phyloP scores from a whole-genome alignment of 2,113 vertebrate genomes.

The Micronycteris hirsuta region DNA sequence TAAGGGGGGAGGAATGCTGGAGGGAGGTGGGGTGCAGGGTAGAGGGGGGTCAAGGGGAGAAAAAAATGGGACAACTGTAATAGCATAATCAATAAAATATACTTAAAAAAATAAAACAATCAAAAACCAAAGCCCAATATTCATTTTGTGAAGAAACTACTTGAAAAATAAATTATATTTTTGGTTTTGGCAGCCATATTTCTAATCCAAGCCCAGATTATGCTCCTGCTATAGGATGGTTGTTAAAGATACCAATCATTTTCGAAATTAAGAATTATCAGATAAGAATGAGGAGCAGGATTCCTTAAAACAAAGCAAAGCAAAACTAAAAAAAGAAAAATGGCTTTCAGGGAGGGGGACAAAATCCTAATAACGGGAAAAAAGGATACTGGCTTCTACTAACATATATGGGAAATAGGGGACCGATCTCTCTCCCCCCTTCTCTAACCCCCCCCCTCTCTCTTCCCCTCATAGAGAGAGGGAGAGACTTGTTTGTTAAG shows the following conservation, averaged over 20 bases:
- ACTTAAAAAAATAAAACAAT: background rate
- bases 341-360: background rate
- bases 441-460: too few species aligned
- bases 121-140: background rate
- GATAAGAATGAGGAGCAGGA: background rate
- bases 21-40: too few species aligned
- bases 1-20: too few species aligned
- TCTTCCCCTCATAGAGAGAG: background rate
- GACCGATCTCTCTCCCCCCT: too few species aligned
- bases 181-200: background rate
- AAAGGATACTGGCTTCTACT: background rate
- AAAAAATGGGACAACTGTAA: too few species aligned
- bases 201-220: constrained; percentile 2
- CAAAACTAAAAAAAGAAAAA: background rate
- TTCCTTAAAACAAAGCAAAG: constrained; percentile 11
- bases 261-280: background rate
- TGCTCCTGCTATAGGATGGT: background rate
- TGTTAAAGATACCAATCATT: background rate
- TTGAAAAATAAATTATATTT: constrained; percentile 16
- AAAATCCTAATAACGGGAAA: background rate
- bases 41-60: too few species aligned
- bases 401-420: background rate
- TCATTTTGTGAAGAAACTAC: constrained; percentile 1
- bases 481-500: background rate
- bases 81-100: too few species aligned